Base-by-base conservation (phyloP, 1,140 invertebrate genomes). In the Brachionus manjavacas region DNA sequence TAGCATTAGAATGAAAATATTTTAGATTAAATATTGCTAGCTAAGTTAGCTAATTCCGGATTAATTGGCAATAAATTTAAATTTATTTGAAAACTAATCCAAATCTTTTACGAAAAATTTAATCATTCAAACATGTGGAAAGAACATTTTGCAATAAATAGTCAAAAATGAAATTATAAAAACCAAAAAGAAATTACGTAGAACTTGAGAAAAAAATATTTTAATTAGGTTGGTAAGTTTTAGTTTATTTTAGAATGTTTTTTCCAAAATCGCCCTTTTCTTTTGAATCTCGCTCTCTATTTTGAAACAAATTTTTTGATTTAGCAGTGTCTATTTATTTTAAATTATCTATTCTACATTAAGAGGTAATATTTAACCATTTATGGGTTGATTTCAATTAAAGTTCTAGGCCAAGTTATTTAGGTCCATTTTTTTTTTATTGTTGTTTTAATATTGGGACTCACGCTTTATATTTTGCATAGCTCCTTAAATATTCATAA, bases 191-290 rank as follows among this genome's bases (percentile, higher is more conserved):
- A 20, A 60, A 60, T 25, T n/a, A 23, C 6, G 52, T 60, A 23
- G 20, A 60, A 60, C 25, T 60, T 60, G 0, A 60, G 4, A 0
- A 23, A 6, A 60, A 60, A 60, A 60, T 72, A 41, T 72, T 72
- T 72, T 72, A 72, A 72, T 72, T 72, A 72, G 68, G 68, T 7
- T 72, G 39, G 68, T 41, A 35, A 9, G 35, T 68, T 72, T 39
- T 25, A 35, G 66, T 70, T 70, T 70, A 41, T 72, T 72, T 72
- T 43, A 43, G 16, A 31, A 23, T 72, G n/a, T 35, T 41, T 72
- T 20, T 72, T 16, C 20, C 46, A 35, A 35, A 41, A 39, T 20
- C 20, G 39, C 25, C 11, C 25, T 72, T 39, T 16, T 16, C 39
- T 72, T n/a, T 39, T 72, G 16, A 0, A 20, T 41, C 39, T 1